A percentile compares a stretch with the other conserved stretches of the same genome.
phyloP scores from a whole-genome alignment of 2,113 vertebrate species.

The Alexandromys fortis region DNA sequence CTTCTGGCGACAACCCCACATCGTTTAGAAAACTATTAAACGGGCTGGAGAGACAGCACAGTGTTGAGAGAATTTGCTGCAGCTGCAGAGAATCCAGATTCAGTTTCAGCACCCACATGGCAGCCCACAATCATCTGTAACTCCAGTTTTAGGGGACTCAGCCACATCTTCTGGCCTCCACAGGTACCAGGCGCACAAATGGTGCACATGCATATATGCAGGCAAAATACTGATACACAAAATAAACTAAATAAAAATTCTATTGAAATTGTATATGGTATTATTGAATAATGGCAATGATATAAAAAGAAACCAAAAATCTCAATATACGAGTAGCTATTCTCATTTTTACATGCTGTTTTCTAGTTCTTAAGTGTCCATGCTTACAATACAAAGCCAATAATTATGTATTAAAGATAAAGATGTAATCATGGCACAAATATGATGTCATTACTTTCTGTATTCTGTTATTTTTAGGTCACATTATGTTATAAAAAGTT shows the following conservation, averaged over 20 bases:
- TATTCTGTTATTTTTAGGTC: conserved; percentile 62
- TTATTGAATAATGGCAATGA: conserved; percentile 20
- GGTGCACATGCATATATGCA: neutral
- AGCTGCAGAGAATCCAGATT: neutral
- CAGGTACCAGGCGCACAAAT: neutral
- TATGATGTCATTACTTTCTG: conserved; percentile 21
- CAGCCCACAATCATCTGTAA: neutral
- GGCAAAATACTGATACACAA: neutral
- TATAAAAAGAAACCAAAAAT: conserved; percentile 21
- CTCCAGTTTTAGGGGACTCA: neutral
- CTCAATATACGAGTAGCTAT: neutral
- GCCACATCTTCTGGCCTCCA: neutral
- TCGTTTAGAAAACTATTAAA: neutral
- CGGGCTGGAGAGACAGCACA: neutral
- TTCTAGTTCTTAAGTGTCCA: conserved; percentile 7
- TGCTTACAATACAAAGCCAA: neutral
- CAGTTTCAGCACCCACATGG: neutral
- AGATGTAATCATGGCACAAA: conserved; percentile 48
- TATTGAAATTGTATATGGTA: neutral
- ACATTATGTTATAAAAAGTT: conserved; percentile 55
- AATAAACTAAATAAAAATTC: neutral
- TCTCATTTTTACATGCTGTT: conserved; percentile 8
- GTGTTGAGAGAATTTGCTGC: neutral
- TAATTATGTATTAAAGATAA: conserved; percentile 50
- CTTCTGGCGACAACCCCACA: neutral